A percentile compares a stretch with the other conserved stretches of the same genome.
phyloP scores from a whole-genome alignment of 2,797 vertebrate genomes.

The Sebastes matsubarae region DNA sequence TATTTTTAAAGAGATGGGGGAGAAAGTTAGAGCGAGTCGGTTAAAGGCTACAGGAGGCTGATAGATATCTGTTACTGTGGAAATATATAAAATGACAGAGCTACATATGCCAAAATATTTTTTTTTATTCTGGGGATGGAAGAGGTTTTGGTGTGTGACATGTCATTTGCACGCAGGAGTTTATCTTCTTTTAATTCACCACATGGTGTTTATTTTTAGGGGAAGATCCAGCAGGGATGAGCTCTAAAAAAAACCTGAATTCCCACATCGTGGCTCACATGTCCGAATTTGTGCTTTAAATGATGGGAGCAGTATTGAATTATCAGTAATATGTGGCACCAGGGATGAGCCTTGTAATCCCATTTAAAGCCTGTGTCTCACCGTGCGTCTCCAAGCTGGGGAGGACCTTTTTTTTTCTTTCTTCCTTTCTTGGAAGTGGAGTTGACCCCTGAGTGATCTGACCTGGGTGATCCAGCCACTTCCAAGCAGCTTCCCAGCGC shows the following conservation, averaged over 20 bases:
- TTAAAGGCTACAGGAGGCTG: constrained; percentile 22
- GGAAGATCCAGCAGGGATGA: constrained; percentile 13
- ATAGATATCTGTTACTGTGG: constrained; percentile 44
- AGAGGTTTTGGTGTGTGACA: constrained; percentile 37
- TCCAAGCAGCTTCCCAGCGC: constrained; percentile 49
- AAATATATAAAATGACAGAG: constrained; percentile 65
- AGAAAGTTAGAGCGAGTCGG: constrained; percentile 69
- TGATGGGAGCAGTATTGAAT: constrained; percentile 36
- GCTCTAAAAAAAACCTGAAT: background rate
- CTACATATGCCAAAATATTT: constrained; percentile 29
- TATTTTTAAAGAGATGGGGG: background rate
- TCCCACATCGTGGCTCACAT: constrained; percentile 17
- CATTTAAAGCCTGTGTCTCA: constrained; percentile 53
- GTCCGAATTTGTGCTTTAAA: constrained; percentile 10
- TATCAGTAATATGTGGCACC: constrained; percentile 52
- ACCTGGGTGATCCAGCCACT: constrained; percentile 61
- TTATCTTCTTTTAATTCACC: background rate
- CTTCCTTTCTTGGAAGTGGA: constrained; percentile 53
- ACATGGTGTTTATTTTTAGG: background rate
- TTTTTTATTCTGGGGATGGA: constrained; percentile 17
- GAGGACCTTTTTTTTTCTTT: constrained; percentile 17
- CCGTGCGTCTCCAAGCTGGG: constrained; percentile 52
- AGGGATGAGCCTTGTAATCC: constrained; percentile 60
- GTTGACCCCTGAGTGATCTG: constrained; percentile 75
- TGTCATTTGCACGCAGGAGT: constrained; percentile 20